Evolutionary conservation across 2,888 invertebrate genomes (phyloP), one percentile per base, ranked within the genome.

Genomic region (Acleris cristana): DNA sequence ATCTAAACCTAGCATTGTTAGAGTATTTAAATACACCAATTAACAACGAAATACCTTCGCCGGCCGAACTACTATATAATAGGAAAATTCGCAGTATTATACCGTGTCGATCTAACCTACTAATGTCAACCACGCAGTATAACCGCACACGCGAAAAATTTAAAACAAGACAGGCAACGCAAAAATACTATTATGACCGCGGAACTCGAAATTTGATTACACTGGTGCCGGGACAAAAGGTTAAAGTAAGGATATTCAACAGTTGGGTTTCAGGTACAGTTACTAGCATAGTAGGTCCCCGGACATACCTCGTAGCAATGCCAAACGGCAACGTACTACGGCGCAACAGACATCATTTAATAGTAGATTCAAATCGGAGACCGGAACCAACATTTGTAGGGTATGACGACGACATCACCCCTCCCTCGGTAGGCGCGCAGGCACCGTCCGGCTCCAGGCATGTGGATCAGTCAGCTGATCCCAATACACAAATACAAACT

Each of bases 21-120:
- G 55, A 56, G n/a, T 56, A 40, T 56, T 56, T 7, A 8, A 40
- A n/a, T 21, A 56, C 55, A 8, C 55, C 55, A 19, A 56, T 56
- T 2, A 56, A 19, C 21, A 3, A n/a, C 5, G 55, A 56, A 21
- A 8, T 56, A 1, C n/a, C 55, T 3, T 56, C 55, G 1, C 55
- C 55, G 1, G 10, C 55, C 0, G 55, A 56, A 21, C 19, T 56
- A 21, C 7, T 56, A 2, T 56, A 56, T 14, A 56, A 16, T 30
- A 40, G 55, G 7, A 56, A 56, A 7, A 8, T 56, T 2, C 55
- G 55, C 3, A 44, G 55, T n/a, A 56, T 40, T 5, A 2, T 56
- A 4, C 55, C 55, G 3, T 56, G 40, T 19, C 6, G 6, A 14
- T 10, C 40, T 3, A 40, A 40, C 2, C 14, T 56, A 21, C 16